Conservation (phyloP, 2,113 vertebrate genomes). For the Trochalopteron elliotii region DNA sequence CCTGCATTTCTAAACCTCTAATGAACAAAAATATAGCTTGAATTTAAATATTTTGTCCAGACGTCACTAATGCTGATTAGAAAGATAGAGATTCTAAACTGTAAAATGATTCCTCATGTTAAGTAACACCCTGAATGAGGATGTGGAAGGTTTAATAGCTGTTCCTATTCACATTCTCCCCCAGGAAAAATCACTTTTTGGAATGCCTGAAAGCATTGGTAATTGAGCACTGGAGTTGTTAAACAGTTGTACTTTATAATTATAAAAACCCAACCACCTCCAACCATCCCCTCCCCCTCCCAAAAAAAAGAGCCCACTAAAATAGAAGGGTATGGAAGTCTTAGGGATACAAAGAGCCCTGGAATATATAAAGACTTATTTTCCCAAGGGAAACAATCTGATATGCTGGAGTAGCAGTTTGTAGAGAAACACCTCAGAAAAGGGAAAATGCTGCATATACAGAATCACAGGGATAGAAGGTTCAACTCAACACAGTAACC, state of each 20-base stretch:
- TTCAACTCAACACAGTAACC: neutral
- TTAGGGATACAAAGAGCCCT: neutral
- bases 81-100: neutral
- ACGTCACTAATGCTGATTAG: neutral
- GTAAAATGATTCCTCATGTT: neutral
- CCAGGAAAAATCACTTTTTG: neutral
- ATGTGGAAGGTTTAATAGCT: neutral
- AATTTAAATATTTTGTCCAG: neutral
- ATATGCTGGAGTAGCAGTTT: neutral
- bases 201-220: neutral
- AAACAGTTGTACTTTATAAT: neutral
- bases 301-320: neutral
- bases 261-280: neutral
- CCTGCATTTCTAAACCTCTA: neutral
- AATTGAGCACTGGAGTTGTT: neutral
- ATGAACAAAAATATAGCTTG: neutral
- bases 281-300: accelerated
- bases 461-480: neutral
- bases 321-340: neutral
- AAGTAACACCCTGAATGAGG: neutral
- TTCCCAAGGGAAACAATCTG: neutral
- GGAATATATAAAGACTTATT: neutral
- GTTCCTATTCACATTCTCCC: neutral
- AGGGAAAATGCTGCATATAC: neutral
- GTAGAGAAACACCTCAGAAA: neutral